These are phyloP conservation scores for Coelopa pilipes DNA, from an alignment of 2,888 invertebrate genomes.

Conservation along the genomic window DNA sequence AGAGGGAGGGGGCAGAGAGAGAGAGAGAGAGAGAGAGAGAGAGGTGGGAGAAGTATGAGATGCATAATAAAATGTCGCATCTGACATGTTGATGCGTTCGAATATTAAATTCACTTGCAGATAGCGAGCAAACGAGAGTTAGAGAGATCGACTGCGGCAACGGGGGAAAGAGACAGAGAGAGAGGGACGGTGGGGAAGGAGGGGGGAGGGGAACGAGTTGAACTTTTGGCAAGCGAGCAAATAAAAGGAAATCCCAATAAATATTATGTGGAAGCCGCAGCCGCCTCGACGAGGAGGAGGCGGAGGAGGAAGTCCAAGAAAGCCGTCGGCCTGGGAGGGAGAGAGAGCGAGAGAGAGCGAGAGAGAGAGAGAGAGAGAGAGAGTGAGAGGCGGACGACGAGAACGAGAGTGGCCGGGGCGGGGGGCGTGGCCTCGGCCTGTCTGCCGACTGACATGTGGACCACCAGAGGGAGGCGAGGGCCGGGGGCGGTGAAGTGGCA, in stretches of 20 bases:
- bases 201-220: background rate
- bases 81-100: conserved; percentile 27
- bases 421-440: no score
- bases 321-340: background rate
- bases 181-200: no score
- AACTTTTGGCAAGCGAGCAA: conserved; percentile 11
- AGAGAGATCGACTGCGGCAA: background rate
- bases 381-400: background rate
- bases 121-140: no score
- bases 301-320: background rate
- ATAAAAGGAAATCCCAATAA: background rate
- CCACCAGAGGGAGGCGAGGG: no score
- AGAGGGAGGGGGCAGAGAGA: no score
- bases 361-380: background rate
- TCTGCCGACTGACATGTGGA: background rate
- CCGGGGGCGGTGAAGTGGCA: no score
- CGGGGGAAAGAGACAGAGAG: background rate
- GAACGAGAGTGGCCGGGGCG: background rate
- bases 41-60: background rate
- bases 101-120: conserved; percentile 11
- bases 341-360: background rate
- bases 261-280: background rate
- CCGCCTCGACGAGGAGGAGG: no score
- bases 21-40: no score
- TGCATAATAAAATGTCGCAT: conserved; percentile 21